A percentile compares a stretch with the other conserved stretches of the same genome.
Conservation (phyloP, 1,140 invertebrate species). For the Aporrectodea caliginosa region DNA sequence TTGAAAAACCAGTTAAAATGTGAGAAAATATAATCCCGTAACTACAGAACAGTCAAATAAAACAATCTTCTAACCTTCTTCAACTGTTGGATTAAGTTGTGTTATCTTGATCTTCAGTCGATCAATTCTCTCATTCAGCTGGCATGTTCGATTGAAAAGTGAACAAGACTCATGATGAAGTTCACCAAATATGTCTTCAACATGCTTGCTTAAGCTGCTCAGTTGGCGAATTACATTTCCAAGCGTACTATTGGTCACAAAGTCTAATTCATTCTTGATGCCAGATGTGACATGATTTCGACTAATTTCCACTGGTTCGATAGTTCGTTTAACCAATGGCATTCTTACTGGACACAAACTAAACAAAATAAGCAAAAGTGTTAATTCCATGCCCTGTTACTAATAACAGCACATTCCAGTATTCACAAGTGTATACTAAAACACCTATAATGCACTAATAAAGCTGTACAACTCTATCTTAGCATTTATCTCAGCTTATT, state of each 20-base stretch:
- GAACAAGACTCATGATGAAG: constrained; percentile 79
- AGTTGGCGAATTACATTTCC: constrained; percentile 85
- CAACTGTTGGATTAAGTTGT: constrained; percentile 88
- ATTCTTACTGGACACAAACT: constrained; percentile 58
- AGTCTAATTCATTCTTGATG: constrained; percentile 88
- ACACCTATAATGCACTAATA: no score
- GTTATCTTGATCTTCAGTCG: constrained; percentile 88
- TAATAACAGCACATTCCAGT: no score
- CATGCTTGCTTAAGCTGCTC: constrained; percentile 88
- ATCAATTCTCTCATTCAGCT: constrained; percentile 86
- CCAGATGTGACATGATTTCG: constrained; percentile 74
- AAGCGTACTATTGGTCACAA: constrained; percentile 91
- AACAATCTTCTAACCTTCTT: constrained; percentile 69
- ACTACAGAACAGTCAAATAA: neutral
- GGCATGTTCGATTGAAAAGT: constrained; percentile 77
- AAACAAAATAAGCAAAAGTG: neutral
- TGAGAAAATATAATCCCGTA: neutral
- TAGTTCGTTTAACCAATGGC: constrained; percentile 90
- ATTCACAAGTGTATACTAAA: no score
- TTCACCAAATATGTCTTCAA: constrained; percentile 94
- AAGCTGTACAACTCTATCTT: no score
- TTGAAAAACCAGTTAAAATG: neutral
- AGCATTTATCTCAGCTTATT: no score
- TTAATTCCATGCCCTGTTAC: no score
- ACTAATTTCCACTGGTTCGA: constrained; percentile 89